Evolutionary conservation across 2,113 vertebrate species (phyloP).

Genomic region (Chrysochloris asiatica): DNA sequence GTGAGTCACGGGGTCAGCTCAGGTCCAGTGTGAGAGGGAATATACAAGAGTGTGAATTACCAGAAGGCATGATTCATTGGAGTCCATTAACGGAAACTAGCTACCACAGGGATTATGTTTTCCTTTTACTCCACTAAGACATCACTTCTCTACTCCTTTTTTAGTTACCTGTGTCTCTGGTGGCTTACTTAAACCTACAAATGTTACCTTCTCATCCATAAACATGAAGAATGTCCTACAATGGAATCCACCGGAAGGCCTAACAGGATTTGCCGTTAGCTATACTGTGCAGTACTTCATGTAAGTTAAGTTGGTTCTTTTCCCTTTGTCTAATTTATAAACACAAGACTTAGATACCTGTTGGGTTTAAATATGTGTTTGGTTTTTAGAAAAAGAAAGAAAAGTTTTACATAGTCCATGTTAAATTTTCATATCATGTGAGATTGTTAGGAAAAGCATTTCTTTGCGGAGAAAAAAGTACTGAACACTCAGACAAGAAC

Average conservation of each 20-base stretch:
- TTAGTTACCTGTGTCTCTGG: slow-evolving; percentile 78
- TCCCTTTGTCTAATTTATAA: slow-evolving; percentile 44
- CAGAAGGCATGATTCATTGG: neutral
- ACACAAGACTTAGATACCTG: neutral
- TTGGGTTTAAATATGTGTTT: neutral
- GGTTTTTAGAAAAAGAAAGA: neutral
- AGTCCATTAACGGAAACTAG: neutral
- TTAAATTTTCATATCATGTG: neutral
- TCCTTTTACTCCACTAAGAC: slow-evolving; percentile 30
- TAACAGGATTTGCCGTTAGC: slow-evolving; percentile 67
- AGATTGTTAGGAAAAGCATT: neutral
- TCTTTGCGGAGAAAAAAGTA: neutral
- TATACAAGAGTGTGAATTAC: neutral
- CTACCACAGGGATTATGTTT: neutral
- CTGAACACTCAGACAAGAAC: neutral
- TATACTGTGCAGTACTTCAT: slow-evolving; percentile 92
- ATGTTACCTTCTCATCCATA: slow-evolving; percentile 88
- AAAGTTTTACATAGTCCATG: neutral
- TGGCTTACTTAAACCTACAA: slow-evolving; percentile 83
- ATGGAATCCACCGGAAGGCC: slow-evolving; percentile 87
- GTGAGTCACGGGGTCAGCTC: neutral
- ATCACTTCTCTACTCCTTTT: slow-evolving; percentile 70
- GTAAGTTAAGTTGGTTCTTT: slow-evolving; percentile 90
- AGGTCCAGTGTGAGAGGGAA: neutral
- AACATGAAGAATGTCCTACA: slow-evolving; percentile 91